Evolutionary conservation across 2,797 vertebrate species (phyloP).

Genomic region (Pyrocephalus nanus): DNA sequence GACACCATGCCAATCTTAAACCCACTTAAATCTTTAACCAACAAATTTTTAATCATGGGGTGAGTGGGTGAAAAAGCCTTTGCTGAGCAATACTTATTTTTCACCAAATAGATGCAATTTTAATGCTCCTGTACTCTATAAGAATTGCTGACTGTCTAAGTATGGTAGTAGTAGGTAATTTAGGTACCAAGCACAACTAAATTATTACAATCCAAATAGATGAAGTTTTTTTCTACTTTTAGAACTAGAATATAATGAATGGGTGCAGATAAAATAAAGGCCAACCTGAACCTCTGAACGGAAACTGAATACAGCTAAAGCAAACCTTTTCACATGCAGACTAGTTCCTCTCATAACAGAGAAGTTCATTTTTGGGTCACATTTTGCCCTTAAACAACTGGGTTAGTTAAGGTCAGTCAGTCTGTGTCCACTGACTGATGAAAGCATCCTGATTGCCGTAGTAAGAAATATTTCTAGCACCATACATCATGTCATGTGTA

Average conservation of each 20-base stretch:
- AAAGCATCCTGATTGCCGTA: slow-evolving; percentile 13
- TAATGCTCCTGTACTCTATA: background rate
- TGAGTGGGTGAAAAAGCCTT: slow-evolving; percentile 7
- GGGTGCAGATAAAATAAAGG: slow-evolving; percentile 9
- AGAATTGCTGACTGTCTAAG: slow-evolving; percentile 30
- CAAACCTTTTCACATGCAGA: slow-evolving; percentile 39
- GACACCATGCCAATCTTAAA: slow-evolving; percentile 71
- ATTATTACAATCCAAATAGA: slow-evolving; percentile 16
- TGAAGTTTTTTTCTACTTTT: background rate
- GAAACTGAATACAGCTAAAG: slow-evolving; percentile 12
- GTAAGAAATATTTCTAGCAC: slow-evolving; percentile 29
- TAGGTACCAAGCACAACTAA: background rate
- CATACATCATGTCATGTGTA: slow-evolving; percentile 28
- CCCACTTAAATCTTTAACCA: slow-evolving; percentile 69
- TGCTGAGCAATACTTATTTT: slow-evolving; percentile 35
- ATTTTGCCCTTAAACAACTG: slow-evolving; percentile 51
- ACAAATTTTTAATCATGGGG: slow-evolving; percentile 47
- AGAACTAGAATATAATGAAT: slow-evolving; percentile 19
- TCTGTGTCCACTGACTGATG: slow-evolving; percentile 37
- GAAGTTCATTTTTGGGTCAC: slow-evolving; percentile 63
- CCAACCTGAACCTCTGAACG: background rate
- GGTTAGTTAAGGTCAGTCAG: slow-evolving; percentile 62
- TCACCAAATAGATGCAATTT: slow-evolving; percentile 20
- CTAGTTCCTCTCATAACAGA: slow-evolving; percentile 1
- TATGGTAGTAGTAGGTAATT: slow-evolving; percentile 9